These are phyloP conservation scores for Endotricha flammealis DNA, from an alignment of 2,888 invertebrate genomes.

Conservation along the genomic window DNA sequence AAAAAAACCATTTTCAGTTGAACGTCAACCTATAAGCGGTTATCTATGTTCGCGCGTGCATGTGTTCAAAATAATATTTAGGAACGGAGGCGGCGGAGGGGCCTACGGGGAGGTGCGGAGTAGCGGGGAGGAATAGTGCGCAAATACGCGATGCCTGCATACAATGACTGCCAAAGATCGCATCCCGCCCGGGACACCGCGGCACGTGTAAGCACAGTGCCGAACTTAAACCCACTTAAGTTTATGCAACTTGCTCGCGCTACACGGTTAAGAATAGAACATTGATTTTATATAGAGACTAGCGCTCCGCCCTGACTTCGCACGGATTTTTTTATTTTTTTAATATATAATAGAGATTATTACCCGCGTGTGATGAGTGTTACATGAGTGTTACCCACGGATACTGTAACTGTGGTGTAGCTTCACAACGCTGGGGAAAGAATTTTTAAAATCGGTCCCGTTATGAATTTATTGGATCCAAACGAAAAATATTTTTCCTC, in stretches of 20 bases:
- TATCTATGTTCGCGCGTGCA: slow-evolving; percentile 45
- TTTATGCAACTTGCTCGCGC: slow-evolving; percentile 6
- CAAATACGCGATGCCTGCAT: slow-evolving; percentile 66
- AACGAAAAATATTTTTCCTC: too few species aligned
- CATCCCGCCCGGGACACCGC: slow-evolving; percentile 64
- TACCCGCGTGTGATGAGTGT: too few species aligned
- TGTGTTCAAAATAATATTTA: slow-evolving; percentile 35
- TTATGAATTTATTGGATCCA: too few species aligned
- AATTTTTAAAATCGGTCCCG: too few species aligned
- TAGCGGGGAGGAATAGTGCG: slow-evolving; percentile 38
- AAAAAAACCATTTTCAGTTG: neutral
- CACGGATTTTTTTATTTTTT: too few species aligned
- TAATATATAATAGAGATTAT: too few species aligned
- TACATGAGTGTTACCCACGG: too few species aligned
- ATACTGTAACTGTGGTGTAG: too few species aligned
- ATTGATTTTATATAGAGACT: too few species aligned
- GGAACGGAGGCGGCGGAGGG: slow-evolving; percentile 15
- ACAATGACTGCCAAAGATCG: slow-evolving; percentile 74
- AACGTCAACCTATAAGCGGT: slow-evolving; percentile 17
- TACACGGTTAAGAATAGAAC: too few species aligned
- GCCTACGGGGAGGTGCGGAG: slow-evolving; percentile 16
- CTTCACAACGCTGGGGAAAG: too few species aligned
- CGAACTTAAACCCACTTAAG: slow-evolving; percentile 36
- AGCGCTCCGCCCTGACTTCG: too few species aligned
- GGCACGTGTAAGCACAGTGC: slow-evolving; percentile 73